Conservation (phyloP, 2,888 invertebrate genomes). For the Conus canariensis region DNA sequence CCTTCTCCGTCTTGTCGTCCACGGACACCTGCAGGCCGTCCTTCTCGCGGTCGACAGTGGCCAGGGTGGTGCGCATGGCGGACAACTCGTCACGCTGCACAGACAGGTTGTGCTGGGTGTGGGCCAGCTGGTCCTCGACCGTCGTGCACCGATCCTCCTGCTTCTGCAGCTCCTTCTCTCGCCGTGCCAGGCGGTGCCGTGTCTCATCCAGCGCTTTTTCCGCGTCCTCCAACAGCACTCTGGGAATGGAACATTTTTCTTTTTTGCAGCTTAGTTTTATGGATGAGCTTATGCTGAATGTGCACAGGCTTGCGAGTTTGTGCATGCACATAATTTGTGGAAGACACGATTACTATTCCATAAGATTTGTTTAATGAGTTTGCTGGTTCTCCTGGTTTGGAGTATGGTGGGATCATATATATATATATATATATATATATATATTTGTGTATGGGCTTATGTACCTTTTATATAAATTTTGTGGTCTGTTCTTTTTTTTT, state of each 20-base stretch:
- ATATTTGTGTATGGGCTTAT: no score
- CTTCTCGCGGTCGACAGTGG: conserved; percentile 76
- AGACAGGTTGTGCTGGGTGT: conserved; percentile 41
- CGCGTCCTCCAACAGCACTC: conserved; percentile 76
- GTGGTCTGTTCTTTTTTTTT: no score
- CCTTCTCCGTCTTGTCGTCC: conserved; percentile 76
- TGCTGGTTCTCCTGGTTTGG: no score
- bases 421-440: no score
- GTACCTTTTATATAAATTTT: no score
- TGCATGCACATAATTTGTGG: neutral
- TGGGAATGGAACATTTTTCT: conserved; percentile 46
- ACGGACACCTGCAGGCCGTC: conserved; percentile 74
- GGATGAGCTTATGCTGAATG: neutral
- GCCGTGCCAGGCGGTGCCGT: conserved; percentile 66
- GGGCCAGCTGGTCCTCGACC: conserved; percentile 69
- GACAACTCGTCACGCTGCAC: conserved; percentile 71
- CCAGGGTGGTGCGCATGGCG: conserved; percentile 69
- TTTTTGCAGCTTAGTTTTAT: neutral
- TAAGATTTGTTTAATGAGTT: no score
- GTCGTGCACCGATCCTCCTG: conserved; percentile 65
- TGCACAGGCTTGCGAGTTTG: neutral
- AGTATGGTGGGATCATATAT: no score
- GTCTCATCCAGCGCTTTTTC: conserved; percentile 74
- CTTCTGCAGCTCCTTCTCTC: conserved; percentile 72
- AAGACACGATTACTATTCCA: no score